Conservation (phyloP, 2,113 vertebrate genomes). For the Chionis minor region DNA sequence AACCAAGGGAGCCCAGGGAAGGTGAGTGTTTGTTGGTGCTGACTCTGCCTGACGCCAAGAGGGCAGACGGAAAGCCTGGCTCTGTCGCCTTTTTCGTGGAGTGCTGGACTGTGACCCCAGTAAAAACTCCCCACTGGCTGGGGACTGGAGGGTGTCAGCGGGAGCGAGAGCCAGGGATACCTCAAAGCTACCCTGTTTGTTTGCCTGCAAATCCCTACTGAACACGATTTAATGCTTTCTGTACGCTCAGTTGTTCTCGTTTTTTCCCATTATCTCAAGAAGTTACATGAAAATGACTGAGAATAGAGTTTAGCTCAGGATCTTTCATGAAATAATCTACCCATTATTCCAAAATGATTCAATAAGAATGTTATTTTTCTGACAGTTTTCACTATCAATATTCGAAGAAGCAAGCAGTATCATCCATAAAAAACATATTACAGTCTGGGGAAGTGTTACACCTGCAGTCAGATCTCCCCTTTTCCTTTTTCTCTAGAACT, state of each 20-base stretch:
- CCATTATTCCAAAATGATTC: neutral
- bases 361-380: neutral
- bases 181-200: neutral
- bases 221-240: neutral
- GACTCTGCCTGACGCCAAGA: neutral
- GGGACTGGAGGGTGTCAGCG: neutral
- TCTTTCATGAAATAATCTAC: too few relatives aligned
- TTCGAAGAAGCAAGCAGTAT: neutral
- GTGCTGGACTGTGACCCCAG: neutral
- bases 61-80: neutral
- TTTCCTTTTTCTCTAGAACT: neutral
- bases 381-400: neutral
- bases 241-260: too few relatives aligned
- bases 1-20: neutral
- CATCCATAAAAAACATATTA: accelerated
- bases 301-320: too few relatives aligned
- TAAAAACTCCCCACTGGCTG: neutral
- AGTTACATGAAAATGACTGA: too few relatives aligned
- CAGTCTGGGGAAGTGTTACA: neutral
- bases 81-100: neutral
- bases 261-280: too few relatives aligned
- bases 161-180: neutral
- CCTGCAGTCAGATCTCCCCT: neutral
- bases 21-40: neutral
- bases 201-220: neutral